Conservation (phyloP, 2,888 invertebrate genomes). For the Bembecia ichneumoniformis region DNA sequence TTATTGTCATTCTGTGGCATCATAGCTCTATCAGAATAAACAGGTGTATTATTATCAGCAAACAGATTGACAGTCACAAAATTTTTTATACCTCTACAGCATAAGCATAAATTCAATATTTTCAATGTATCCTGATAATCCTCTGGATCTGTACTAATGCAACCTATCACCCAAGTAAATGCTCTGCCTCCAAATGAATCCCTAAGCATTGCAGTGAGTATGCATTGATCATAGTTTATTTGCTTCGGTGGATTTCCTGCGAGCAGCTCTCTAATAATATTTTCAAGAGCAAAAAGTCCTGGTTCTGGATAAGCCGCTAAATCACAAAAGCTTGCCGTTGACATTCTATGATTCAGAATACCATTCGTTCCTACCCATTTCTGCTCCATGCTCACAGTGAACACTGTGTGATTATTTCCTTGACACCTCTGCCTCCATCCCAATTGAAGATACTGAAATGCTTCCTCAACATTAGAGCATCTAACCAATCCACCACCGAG, state of each 20-base stretch:
- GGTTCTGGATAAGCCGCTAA: conserved; percentile 74
- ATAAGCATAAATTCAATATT: conserved; percentile 77
- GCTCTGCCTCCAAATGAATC: conserved; percentile 84
- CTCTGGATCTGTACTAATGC: conserved; percentile 78
- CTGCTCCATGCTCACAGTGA: conserved; percentile 82
- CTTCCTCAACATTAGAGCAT: conserved; percentile 79
- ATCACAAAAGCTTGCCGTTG: conserved; percentile 83
- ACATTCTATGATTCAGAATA: conserved; percentile 78
- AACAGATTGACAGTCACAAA: conserved; percentile 80
- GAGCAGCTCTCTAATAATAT: conserved; percentile 72
- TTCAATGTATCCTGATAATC: conserved; percentile 79
- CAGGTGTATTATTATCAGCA: conserved; percentile 75
- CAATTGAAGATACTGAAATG: conserved; percentile 78
- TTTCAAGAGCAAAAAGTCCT: conserved; percentile 77
- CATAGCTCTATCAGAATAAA: conserved; percentile 50
- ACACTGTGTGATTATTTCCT: conserved; percentile 77
- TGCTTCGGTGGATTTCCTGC: conserved; percentile 70
- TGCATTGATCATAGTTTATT: conserved; percentile 76
- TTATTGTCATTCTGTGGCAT: conserved; percentile 43
- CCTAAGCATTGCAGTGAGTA: conserved; percentile 77
- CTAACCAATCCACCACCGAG: conserved; percentile 68
- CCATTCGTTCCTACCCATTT: conserved; percentile 79
- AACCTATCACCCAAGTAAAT: conserved; percentile 80
- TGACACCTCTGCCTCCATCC: conserved; percentile 74
- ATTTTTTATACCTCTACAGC: conserved; percentile 78